Conservation (phyloP, 2,888 invertebrate genomes). For the Drosophila anomelani region DNA sequence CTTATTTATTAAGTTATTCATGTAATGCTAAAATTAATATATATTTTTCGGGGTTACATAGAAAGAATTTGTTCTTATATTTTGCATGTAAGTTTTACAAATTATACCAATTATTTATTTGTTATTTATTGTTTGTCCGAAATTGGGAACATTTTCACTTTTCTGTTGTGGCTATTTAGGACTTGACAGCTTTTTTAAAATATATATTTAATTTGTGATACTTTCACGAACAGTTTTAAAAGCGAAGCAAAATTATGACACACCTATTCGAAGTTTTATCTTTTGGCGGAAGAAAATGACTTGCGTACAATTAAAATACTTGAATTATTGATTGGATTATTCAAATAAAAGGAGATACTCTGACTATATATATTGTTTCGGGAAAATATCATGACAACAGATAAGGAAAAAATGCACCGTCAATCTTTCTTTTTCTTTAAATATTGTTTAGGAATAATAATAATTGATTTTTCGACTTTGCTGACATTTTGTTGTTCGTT, state of each 20-base stretch:
- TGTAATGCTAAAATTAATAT: conserved; percentile 32
- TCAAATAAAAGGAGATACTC: not conserved
- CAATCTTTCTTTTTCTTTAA: not conserved
- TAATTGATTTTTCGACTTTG: conserved; percentile 1
- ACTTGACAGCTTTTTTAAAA: not conserved
- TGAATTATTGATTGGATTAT: not conserved
- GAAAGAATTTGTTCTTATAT: conserved; percentile 7
- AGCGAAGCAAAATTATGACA: not conserved
- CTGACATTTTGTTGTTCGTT: conserved; percentile 4
- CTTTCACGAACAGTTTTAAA: not conserved
- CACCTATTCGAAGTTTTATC: not conserved
- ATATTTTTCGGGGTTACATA: conserved; percentile 19
- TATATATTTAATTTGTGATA: not conserved
- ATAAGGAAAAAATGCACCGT: conserved; percentile 4
- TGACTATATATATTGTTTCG: not conserved
- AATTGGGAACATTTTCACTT: not conserved
- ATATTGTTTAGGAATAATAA: not conserved
- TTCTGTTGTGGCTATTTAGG: not conserved
- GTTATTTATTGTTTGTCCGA: not conserved
- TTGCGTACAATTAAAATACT: conserved; percentile 1
- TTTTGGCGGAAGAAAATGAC: conserved; percentile 1
- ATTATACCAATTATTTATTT: conserved; percentile 8
- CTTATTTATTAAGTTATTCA: conserved; percentile 29
- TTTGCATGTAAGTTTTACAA: conserved; percentile 3
- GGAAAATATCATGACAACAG: not conserved